Conservation (phyloP, 2,797 vertebrate species). For the Tolypeutes matacus region DNA sequence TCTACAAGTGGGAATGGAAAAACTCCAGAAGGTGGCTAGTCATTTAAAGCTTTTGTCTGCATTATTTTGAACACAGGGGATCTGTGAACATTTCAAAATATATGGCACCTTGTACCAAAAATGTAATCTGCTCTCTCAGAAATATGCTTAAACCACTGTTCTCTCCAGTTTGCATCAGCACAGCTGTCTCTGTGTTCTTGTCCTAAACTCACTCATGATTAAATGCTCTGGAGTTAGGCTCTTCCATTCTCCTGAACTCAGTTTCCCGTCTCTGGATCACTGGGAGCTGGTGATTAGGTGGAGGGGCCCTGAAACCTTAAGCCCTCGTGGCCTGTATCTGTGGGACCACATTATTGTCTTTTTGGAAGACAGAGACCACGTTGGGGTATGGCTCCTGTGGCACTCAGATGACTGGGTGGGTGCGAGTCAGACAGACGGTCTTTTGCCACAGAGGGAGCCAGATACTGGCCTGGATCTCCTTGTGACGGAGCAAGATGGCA, state of each 20-base stretch:
- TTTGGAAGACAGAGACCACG: neutral
- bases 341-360: neutral
- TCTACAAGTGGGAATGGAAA: conserved; percentile 2
- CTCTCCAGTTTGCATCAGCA: neutral
- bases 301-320: neutral
- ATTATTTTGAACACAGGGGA: neutral
- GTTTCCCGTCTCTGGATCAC: neutral
- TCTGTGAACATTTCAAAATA: neutral
- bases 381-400: neutral
- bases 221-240: neutral
- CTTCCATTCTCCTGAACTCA: neutral
- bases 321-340: neutral
- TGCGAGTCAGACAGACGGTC: neutral
- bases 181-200: neutral
- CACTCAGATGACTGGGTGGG: neutral
- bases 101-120: neutral
- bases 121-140: neutral
- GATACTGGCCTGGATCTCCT: neutral
- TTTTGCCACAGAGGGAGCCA: neutral
- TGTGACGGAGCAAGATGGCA: neutral
- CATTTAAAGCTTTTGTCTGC: neutral
- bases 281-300: neutral
- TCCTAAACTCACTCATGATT: neutral
- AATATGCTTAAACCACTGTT: neutral
- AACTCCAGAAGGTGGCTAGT: conserved; percentile 19